Evolutionary conservation across 35 echinoderm and acorn worm species (phyloP), one percentile per base, ranked within the genome.

Genomic region (Lytechinus variegatus): DNA sequence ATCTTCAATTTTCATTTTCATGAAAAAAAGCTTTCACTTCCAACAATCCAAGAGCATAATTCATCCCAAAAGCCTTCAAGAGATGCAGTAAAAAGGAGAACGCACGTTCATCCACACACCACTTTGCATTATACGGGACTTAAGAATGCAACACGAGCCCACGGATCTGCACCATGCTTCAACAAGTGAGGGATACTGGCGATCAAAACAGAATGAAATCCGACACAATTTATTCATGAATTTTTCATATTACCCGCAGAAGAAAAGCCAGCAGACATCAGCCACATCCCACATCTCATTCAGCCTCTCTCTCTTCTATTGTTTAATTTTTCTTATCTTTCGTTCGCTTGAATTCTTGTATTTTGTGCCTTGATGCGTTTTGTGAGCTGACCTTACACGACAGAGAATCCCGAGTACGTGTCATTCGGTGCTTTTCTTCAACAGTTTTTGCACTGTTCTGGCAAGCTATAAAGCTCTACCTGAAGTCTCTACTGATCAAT

Each of bases 191-290:
- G 88, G 28, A 54, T 90, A 9, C 52, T 1, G 9, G 29, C 28
- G 88, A 54, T 79, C 88, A 52, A 52, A 54, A 44, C 88, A 54
- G 52, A 90, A 90, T 90, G 88, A 90, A 90, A 90, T 90, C 88
- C n/a, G 88, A 90, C 88, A 90, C 88, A 90, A 90, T 90, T 90
- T 90, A 90, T 90, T 90, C 88, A 90, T 90, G 88, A 90, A 90
- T 90, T 90, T 90, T 90, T 90, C 52, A 44, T 44, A 54, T 54
- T 52, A 52, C 29, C 88, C 10, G 5, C 28, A 54, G 88, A 44
- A 90, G 88, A 90, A 90, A 90, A 44, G 88, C 88, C 28, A 54
- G 52, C 52, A 90, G 33, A 52, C 88, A 90, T 90, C 88, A 90
- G 11, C 29, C 9, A 44, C 28, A 52, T 90, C 88, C 52, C 52